Conservation (phyloP, 2,113 vertebrate genomes). For the Phodopus roborovskii region DNA sequence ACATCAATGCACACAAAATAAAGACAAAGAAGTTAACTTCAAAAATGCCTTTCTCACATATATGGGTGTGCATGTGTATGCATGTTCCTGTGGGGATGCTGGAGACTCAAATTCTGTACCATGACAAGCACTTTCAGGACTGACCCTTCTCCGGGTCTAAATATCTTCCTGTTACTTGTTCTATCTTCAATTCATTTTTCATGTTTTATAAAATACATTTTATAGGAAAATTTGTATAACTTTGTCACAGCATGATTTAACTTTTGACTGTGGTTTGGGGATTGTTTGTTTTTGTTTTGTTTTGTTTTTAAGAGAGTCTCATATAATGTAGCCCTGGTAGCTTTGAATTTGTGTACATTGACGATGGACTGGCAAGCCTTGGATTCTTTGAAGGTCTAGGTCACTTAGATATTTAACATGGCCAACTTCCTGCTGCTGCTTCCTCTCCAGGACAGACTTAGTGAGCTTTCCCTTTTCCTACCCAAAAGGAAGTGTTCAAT, state of each 20-base stretch:
- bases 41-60: neutral
- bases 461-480: neutral
- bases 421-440: neutral
- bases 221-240: neutral
- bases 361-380: neutral
- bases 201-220: neutral
- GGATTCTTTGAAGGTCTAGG: neutral
- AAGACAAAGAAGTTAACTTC: neutral
- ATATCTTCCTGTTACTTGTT: neutral
- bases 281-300: neutral
- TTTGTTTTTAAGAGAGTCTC: neutral
- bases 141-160: neutral
- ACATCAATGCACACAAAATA: neutral
- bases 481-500: neutral
- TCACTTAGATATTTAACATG: neutral
- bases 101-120: neutral
- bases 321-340: neutral
- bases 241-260: neutral
- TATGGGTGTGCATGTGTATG: neutral
- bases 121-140: neutral
- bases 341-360: neutral
- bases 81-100: neutral
- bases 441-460: neutral
- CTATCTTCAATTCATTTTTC: neutral
- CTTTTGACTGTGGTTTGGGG: neutral